These are phyloP conservation scores for Eristalis arbustorum DNA, from an alignment of 2,888 invertebrate genomes.

Conservation along the genomic window DNA sequence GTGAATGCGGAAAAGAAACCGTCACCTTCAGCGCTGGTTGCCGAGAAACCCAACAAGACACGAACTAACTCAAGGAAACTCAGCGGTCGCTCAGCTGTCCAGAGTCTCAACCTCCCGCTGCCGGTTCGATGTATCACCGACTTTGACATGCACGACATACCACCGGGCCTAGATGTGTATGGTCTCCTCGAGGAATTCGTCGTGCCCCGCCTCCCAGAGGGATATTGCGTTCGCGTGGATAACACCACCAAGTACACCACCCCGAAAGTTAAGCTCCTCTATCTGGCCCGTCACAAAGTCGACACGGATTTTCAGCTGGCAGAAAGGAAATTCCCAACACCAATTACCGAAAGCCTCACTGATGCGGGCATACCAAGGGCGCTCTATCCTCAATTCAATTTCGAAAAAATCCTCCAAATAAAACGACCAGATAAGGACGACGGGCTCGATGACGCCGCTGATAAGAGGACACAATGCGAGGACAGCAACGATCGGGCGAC, in stretches of 20 bases:
- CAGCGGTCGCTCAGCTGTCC: constrained; percentile 51
- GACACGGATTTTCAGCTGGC: constrained; percentile 33
- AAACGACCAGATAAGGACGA: constrained; percentile 38
- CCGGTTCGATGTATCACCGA: constrained; percentile 76
- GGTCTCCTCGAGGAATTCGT: constrained; percentile 78
- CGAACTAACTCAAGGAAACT: constrained; percentile 66
- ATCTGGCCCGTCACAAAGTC: constrained; percentile 73
- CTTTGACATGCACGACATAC: constrained; percentile 78
- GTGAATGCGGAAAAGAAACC: constrained; percentile 74
- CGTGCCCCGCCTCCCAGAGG: constrained; percentile 78
- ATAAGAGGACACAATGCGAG: not conserved
- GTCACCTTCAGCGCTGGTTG: constrained; percentile 7
- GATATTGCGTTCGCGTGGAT: constrained; percentile 76
- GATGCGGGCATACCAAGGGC: constrained; percentile 77
- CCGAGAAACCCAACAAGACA: constrained; percentile 62
- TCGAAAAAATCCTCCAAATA: constrained; percentile 77
- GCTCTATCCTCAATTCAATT: constrained; percentile 75
- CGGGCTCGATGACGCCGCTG: not conserved
- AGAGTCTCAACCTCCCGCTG: constrained; percentile 7
- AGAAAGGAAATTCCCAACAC: constrained; percentile 46
- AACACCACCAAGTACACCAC: constrained; percentile 45
- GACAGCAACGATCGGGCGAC: not conserved
- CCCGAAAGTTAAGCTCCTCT: constrained; percentile 68
- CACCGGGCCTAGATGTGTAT: constrained; percentile 77
- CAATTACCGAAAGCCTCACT: constrained; percentile 75